These are phyloP conservation scores for Psittacula cyanocephala DNA, from an alignment of 2,113 vertebrate species.

Conservation along the genomic window DNA sequence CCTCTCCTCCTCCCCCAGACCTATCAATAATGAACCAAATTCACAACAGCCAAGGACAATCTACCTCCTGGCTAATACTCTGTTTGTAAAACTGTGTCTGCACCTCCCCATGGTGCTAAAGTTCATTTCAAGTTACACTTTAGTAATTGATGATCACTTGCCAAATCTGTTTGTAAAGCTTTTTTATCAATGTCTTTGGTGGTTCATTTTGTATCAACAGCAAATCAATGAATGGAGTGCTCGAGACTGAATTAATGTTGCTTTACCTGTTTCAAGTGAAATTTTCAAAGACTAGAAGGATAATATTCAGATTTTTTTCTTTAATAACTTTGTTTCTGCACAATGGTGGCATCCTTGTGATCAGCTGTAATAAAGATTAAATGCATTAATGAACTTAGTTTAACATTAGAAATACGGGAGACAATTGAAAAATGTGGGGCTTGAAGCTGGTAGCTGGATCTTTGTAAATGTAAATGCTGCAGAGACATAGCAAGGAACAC, in stretches of 20 bases:
- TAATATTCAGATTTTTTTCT: neutral
- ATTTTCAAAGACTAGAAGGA: neutral
- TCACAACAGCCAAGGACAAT: neutral
- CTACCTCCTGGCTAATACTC: neutral
- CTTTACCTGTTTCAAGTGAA: conserved; percentile 20
- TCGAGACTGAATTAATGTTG: conserved; percentile 24
- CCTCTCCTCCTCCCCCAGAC: neutral
- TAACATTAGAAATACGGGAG: neutral
- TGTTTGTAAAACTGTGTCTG: neutral
- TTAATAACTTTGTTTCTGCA: neutral
- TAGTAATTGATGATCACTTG: conserved; percentile 57
- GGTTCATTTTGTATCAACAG: conserved; percentile 46
- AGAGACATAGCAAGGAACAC: neutral
- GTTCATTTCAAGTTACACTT: conserved; percentile 17
- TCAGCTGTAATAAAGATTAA: neutral
- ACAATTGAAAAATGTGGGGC: neutral
- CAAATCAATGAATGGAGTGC: conserved; percentile 14
- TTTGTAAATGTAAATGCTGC: neutral
- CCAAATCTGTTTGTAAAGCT: conserved; percentile 26
- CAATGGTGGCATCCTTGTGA: neutral
- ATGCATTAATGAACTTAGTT: neutral
- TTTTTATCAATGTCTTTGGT: conserved; percentile 49
- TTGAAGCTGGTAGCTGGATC: neutral
- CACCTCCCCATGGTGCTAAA: neutral
- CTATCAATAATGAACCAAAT: conserved; percentile 39